phyloP scores from a whole-genome alignment of 1,140 invertebrate genomes.

The Nephila pilipes region DNA sequence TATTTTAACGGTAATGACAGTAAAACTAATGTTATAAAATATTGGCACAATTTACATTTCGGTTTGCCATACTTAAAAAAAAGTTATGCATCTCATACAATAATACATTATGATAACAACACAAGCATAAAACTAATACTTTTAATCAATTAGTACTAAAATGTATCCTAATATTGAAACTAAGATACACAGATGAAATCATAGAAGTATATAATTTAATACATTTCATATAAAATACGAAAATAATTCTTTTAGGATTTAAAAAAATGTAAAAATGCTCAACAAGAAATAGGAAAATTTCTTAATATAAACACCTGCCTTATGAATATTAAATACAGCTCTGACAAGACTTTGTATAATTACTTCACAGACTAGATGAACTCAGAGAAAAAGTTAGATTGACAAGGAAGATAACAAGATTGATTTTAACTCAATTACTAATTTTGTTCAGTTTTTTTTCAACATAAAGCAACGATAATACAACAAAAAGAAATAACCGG shows the following conservation, averaged over 20 bases:
- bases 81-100: not conserved
- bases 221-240: constrained; percentile 46
- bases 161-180: not conserved
- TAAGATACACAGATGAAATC: not conserved
- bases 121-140: not conserved
- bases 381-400: not conserved
- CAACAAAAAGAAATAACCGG: constrained; percentile 32
- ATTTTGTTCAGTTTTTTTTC: not conserved
- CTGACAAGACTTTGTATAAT: not conserved
- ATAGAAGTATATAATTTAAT: not conserved
- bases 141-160: not conserved
- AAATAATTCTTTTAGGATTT: constrained; percentile 20
- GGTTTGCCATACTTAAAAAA: not conserved
- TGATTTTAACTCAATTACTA: not conserved
- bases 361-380: constrained; percentile 31
- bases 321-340: constrained; percentile 28
- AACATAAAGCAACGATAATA: not conserved
- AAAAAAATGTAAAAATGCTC: constrained; percentile 24
- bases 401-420: not conserved
- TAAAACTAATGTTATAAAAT: not conserved
- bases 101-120: not conserved
- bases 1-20: not conserved
- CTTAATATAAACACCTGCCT: constrained; percentile 3
- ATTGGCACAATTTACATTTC: not conserved
- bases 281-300: constrained; percentile 23